Percentiles rank a stretch among this genome's conserved stretches.
Conservation (phyloP, 1,140 invertebrate genomes). For the Caenorhabditis briggsae region DNA sequence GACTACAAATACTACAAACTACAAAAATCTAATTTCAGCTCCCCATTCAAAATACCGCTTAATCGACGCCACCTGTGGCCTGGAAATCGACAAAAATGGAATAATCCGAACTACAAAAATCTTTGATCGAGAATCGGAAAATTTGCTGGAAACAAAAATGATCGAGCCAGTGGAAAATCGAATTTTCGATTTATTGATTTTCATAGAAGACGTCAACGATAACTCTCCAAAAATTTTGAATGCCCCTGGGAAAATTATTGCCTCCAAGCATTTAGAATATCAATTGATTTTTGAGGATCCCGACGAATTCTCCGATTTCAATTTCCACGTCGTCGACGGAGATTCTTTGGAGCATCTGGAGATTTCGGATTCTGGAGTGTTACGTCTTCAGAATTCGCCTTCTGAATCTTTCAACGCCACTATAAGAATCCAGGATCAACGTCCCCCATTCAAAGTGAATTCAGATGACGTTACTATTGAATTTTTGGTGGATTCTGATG, state of each 20-base stretch:
- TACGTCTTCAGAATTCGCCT: not conserved
- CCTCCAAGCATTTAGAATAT: not conserved
- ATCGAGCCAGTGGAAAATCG: conserved; percentile 11
- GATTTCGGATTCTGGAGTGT: not conserved
- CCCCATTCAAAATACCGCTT: conserved; percentile 16
- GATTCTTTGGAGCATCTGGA: not conserved
- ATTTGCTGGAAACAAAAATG: conserved; percentile 12
- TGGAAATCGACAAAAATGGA: conserved; percentile 8
- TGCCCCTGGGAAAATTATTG: not conserved
- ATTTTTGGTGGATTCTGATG: not conserved
- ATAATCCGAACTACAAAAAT: not conserved
- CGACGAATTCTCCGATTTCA: not conserved
- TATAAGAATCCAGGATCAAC: not conserved
- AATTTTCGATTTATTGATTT: not conserved
- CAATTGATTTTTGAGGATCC: not conserved
- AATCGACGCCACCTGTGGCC: not conserved
- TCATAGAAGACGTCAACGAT: conserved; percentile 33
- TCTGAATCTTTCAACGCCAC: conserved; percentile 30
- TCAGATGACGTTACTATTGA: conserved; percentile 41
- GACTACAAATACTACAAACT: not conserved
- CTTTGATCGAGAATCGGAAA: not conserved
- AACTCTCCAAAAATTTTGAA: conserved; percentile 23
- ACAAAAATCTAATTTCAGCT: conserved; percentile 6
- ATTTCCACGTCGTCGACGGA: not conserved
- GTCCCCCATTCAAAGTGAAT: conserved; percentile 4